Conservation (phyloP, 2,113 vertebrate species). For the Todiramphus saurophagus region DNA sequence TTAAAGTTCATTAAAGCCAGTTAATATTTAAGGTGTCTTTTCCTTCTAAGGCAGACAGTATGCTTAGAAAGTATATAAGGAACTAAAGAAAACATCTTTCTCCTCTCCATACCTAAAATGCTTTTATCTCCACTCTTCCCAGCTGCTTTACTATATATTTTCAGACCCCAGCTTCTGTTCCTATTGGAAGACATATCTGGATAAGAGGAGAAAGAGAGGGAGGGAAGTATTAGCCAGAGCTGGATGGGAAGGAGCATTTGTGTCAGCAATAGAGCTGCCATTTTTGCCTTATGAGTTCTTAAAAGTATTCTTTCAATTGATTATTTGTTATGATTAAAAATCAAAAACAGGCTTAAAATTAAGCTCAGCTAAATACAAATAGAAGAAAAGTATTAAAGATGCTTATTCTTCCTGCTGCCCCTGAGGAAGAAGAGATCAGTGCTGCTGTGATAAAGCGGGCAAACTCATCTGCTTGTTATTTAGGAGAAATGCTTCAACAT, state of each 20-base stretch:
- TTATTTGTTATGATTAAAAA: background rate
- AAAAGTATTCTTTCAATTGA: background rate
- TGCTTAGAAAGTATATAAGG: background rate
- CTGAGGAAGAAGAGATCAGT: background rate
- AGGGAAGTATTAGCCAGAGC: background rate
- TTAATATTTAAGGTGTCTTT: background rate
- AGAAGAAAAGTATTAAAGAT: background rate
- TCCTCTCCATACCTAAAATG: background rate
- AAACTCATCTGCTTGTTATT: background rate
- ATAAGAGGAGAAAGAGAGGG: background rate
- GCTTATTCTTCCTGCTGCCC: background rate
- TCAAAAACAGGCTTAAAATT: background rate
- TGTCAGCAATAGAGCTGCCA: background rate
- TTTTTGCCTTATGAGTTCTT: background rate
- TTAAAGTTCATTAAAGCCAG: background rate
- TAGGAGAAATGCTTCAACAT: background rate
- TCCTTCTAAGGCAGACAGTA: background rate
- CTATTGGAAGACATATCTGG: background rate
- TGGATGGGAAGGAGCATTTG: background rate
- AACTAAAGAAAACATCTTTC: background rate
- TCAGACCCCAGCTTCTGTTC: background rate
- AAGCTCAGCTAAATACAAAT: background rate
- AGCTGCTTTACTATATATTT: background rate
- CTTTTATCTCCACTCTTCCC: background rate
- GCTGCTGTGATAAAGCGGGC: background rate